These are phyloP conservation scores for Chrosomus eos DNA, from an alignment of 2,797 vertebrate genomes.

Conservation along the genomic window DNA sequence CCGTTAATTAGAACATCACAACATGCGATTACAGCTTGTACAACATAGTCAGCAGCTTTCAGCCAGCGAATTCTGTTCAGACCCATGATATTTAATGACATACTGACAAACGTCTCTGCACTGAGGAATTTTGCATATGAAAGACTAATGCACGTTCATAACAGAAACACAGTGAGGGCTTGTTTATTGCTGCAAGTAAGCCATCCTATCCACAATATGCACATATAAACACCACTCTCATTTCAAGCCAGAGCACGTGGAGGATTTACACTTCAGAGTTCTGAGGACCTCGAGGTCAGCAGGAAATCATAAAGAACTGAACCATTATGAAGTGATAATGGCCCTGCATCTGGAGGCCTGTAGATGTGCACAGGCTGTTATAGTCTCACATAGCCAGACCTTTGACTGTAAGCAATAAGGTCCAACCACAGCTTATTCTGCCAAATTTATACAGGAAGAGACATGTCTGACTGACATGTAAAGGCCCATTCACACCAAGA, in stretches of 20 bases:
- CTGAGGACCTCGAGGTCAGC: conserved; percentile 33
- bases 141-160: neutral
- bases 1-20: conserved; percentile 57
- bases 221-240: neutral
- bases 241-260: neutral
- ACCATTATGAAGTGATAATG: conserved; percentile 36
- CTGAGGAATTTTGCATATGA: conserved; percentile 13
- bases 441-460: neutral
- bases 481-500: neutral
- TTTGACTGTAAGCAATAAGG: neutral
- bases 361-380: conserved; percentile 8
- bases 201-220: neutral
- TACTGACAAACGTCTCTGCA: neutral
- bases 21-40: conserved; percentile 61
- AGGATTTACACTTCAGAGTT: conserved; percentile 12
- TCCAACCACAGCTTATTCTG: neutral
- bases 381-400: neutral
- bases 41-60: conserved; percentile 57
- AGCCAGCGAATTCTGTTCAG: conserved; percentile 27
- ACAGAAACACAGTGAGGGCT: neutral
- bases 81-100: neutral
- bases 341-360: conserved; percentile 4
- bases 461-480: neutral
- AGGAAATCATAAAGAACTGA: conserved; percentile 34
- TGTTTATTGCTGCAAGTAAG: neutral